Conservation (phyloP, 2,797 vertebrate genomes). For the Poecile montanus region DNA sequence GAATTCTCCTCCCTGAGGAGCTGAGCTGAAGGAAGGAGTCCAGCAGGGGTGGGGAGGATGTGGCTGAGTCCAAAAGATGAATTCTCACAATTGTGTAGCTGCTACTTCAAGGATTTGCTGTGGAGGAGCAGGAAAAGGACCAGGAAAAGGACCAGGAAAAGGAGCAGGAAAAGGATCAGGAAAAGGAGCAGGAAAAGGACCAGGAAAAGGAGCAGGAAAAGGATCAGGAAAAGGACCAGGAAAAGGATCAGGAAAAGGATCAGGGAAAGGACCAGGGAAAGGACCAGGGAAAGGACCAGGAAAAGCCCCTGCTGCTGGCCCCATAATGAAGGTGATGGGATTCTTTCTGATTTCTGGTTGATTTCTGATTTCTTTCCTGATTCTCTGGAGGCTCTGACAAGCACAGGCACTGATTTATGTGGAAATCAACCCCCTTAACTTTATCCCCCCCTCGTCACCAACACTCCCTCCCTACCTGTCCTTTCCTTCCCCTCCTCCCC, state of each 20-base stretch:
- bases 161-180: background rate
- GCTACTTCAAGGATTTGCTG: background rate
- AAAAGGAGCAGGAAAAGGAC: background rate
- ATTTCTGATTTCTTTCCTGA: background rate
- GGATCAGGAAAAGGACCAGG: too few species aligned
- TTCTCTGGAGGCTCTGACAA: background rate
- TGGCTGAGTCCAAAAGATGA: background rate
- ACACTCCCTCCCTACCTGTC: background rate
- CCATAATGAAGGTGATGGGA: background rate
- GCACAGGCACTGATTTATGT: rapidly evolving
- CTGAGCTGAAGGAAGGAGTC: background rate
- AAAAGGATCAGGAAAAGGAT: too few species aligned
- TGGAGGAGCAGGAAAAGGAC: background rate
- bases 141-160: too few species aligned
- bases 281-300: background rate
- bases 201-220: too few species aligned
- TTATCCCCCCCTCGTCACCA: background rate
- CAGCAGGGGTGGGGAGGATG: rapidly evolving
- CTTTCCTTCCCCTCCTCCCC: background rate
- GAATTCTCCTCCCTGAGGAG: background rate
- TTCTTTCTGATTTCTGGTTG: background rate
- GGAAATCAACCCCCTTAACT: background rate
- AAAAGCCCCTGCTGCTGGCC: background rate
- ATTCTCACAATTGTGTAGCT: rapidly evolving
- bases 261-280: background rate